Evolutionary conservation across 64 coral and sea anemone species (phyloP).

Genomic region (Actinia equina): DNA sequence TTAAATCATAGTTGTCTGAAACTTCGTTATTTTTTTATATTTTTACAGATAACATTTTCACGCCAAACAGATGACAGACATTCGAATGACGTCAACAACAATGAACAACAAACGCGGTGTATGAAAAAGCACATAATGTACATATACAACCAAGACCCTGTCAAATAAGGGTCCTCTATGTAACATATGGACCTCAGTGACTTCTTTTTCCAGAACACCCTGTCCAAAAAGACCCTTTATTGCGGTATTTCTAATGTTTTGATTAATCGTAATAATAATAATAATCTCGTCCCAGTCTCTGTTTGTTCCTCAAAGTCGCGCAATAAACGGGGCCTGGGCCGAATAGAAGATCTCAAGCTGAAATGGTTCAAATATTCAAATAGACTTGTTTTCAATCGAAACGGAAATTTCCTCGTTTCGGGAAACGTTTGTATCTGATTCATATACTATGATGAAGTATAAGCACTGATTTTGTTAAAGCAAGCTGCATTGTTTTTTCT

Average conservation of each 20-base stretch:
- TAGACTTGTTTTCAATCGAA: constrained; percentile 1
- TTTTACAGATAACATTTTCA: neutral
- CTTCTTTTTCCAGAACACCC: neutral
- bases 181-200: constrained; percentile 22
- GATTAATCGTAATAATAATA: neutral
- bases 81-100: constrained; percentile 1
- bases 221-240: constrained; percentile 5
- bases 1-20: no score
- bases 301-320: neutral
- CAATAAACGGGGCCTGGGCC: neutral
- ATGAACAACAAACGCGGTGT: constrained; percentile 14
- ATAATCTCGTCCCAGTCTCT: neutral
- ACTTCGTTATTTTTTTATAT: neutral
- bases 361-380: neutral
- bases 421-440: neutral
- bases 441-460: neutral
- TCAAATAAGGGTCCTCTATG: constrained; percentile 26
- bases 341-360: neutral
- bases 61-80: neutral
- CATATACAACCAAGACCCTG: constrained; percentile 10
- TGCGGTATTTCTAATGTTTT: neutral
- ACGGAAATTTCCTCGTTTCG: neutral
- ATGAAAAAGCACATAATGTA: constrained; percentile 6
- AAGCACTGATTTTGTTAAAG: constrained; percentile 5
- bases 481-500: neutral